Evolutionary conservation across 2,113 vertebrate genomes (phyloP).

Genomic region (Gopherus evgoodei): DNA sequence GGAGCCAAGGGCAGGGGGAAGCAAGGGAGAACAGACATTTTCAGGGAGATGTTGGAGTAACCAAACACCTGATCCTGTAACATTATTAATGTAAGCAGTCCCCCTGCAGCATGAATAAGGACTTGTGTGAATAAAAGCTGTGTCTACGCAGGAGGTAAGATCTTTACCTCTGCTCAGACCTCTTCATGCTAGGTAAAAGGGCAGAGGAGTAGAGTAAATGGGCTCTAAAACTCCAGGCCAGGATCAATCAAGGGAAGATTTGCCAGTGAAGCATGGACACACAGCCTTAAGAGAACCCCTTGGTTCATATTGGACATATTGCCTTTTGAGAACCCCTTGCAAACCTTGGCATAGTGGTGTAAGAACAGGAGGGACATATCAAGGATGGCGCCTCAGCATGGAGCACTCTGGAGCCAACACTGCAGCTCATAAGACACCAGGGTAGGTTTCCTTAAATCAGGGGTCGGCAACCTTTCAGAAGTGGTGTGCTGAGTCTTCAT

Average conservation of each 20-base stretch:
- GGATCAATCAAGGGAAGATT: conserved; percentile 18
- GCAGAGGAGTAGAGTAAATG: background rate
- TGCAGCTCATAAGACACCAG: background rate
- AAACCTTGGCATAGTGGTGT: background rate
- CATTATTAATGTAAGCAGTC: background rate
- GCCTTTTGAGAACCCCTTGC: background rate
- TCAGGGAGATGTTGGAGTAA: background rate
- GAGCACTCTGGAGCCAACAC: background rate
- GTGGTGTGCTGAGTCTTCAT: no score
- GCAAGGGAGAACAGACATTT: background rate
- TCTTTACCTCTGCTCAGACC: background rate
- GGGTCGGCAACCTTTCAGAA: no score
- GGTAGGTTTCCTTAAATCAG: background rate
- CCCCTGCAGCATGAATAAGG: background rate
- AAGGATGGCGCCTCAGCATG: background rate
- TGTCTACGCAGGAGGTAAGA: background rate
- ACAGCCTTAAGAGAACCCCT: background rate
- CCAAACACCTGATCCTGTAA: background rate
- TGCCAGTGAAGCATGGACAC: conserved; percentile 28
- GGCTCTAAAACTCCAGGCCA: background rate
- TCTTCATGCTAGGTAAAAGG: fast-evolving
- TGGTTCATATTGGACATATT: background rate
- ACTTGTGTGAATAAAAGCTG: background rate
- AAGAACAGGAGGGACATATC: background rate
- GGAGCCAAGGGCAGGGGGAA: background rate